phyloP scores from a whole-genome alignment of 2,888 invertebrate genomes.

The Drosophila pegasa region DNA sequence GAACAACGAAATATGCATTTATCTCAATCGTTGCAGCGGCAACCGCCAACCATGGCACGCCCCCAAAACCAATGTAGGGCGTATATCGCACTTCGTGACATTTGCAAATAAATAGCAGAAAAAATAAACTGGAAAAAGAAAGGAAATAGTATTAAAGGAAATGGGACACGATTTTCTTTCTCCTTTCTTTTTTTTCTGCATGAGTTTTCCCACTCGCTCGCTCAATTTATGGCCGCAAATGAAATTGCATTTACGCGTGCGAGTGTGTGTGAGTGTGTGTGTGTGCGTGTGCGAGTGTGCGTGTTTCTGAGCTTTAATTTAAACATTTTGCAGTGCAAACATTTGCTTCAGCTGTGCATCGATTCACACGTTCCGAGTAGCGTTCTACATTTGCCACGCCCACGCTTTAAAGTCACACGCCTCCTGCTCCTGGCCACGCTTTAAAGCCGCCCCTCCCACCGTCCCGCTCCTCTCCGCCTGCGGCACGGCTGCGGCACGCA shows the following conservation, averaged over 20 bases:
- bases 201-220: conserved; percentile 23
- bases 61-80: conserved; percentile 17
- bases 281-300: conserved; percentile 8
- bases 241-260: conserved; percentile 65
- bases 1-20: conserved; percentile 43
- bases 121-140: conserved; percentile 19
- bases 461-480: neutral
- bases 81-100: conserved; percentile 63
- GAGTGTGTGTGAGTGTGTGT: conserved; percentile 10
- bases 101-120: conserved; percentile 73
- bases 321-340: conserved; percentile 55
- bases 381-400: conserved; percentile 9
- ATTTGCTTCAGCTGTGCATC: conserved; percentile 44
- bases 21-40: conserved; percentile 48
- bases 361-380: conserved; percentile 48
- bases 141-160: conserved; percentile 42
- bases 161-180: conserved; percentile 48
- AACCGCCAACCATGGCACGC: conserved; percentile 8
- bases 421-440: too few species aligned
- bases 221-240: conserved; percentile 74
- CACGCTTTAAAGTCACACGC: neutral
- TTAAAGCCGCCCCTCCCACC: too few species aligned
- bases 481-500: conserved; percentile 30
- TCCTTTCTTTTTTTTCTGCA: conserved; percentile 39
- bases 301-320: conserved; percentile 63